A percentile compares a stretch with the other conserved stretches of the same genome.
phyloP scores from a whole-genome alignment of 2,888 invertebrate species.

The Octodonta nipae region DNA sequence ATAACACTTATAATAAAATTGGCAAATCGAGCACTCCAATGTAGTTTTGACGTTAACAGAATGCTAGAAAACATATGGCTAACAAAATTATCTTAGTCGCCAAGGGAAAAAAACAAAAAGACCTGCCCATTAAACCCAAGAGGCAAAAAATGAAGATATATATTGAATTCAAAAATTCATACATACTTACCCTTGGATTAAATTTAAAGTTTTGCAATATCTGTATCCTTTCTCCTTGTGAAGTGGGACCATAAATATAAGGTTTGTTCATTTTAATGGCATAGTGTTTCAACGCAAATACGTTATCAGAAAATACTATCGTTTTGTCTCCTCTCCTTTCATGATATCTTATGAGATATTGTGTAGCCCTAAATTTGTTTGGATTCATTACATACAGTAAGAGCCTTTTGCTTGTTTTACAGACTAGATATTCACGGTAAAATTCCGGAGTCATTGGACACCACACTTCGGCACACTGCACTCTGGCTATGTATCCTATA shows the following conservation, averaged over 20 bases:
- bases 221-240: constrained; percentile 88
- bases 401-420: constrained; percentile 80
- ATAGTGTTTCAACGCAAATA: constrained; percentile 94
- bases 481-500: constrained; percentile 63
- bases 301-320: constrained; percentile 98
- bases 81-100: no score
- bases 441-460: constrained; percentile 99
- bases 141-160: no score
- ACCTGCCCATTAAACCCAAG: no score
- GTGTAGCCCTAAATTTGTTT: constrained; percentile 91
- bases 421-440: constrained; percentile 88
- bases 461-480: constrained; percentile 99
- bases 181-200: constrained; percentile 69
- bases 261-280: constrained; percentile 96
- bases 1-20: no score
- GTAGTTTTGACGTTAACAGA: no score
- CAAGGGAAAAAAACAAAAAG: no score
- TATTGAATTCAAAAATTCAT: no score
- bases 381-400: constrained; percentile 98
- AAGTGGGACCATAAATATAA: constrained; percentile 95
- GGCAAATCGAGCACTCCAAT: no score
- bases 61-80: no score
- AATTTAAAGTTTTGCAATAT: constrained; percentile 98
- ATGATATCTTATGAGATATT: constrained; percentile 82
- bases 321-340: constrained; percentile 95